phyloP scores from a whole-genome alignment of 2,888 invertebrate species.

The Amiota mariae region DNA sequence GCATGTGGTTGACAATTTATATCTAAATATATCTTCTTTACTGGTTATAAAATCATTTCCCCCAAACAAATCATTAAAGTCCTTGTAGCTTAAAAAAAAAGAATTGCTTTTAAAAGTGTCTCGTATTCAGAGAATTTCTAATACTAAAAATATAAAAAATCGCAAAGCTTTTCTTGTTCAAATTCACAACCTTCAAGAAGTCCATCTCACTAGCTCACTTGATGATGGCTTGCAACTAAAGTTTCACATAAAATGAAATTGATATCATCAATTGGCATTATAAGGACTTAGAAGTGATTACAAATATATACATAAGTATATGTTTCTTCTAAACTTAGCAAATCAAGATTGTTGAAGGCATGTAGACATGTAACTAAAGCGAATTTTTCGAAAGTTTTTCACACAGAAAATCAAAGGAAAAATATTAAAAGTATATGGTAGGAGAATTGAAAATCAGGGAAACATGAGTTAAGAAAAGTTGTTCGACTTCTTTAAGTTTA shows the following conservation, averaged over 20 bases:
- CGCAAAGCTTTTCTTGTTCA: not conserved
- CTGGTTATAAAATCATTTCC: no score
- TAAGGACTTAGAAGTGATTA: slow-evolving; percentile 59
- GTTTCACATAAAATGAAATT: slow-evolving; percentile 41
- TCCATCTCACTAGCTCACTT: not conserved
- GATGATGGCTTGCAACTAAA: not conserved
- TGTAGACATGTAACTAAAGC: slow-evolving; percentile 17
- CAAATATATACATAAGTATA: slow-evolving; percentile 38
- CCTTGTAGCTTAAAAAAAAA: not conserved
- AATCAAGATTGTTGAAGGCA: slow-evolving; percentile 7
- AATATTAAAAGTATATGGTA: no score
- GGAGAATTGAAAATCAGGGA: no score
- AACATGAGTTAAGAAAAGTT: no score
- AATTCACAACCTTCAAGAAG: not conserved
- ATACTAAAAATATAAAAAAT: no score
- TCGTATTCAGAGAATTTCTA: no score
- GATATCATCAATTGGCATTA: slow-evolving; percentile 52
- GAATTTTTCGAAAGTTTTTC: slow-evolving; percentile 15
- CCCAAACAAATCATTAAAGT: not conserved
- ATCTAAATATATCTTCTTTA: no score
- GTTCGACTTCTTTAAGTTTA: no score
- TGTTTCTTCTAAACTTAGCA: not conserved
- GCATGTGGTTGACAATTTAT: no score
- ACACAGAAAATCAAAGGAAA: not conserved
- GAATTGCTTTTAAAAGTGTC: no score